A percentile compares a stretch with the other conserved stretches of the same genome.
These are phyloP conservation scores for Cactoblastis cactorum DNA, from an alignment of 2,888 invertebrate species.

Conservation along the genomic window DNA sequence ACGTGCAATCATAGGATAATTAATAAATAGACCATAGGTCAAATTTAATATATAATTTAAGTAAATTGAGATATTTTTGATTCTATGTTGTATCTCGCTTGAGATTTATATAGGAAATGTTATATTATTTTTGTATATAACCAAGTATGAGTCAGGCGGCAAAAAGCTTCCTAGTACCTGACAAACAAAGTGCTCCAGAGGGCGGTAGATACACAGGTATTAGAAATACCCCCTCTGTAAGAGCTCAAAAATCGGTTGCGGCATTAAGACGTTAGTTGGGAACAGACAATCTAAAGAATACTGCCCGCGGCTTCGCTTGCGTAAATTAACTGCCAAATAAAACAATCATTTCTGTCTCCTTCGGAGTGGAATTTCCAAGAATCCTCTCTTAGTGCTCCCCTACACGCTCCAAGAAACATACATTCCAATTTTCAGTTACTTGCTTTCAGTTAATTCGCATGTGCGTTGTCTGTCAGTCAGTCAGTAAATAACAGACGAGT, in stretches of 20 bases:
- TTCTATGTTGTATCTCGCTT: background rate
- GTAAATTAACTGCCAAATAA: too few species aligned
- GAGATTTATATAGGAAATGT: background rate
- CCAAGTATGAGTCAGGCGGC: constrained; percentile 65
- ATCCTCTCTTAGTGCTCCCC: too few species aligned
- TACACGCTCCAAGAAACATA: too few species aligned
- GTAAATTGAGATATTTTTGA: background rate
- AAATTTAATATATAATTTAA: background rate
- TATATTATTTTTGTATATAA: constrained; percentile 27
- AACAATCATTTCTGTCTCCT: too few species aligned
- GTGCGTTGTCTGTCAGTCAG: too few species aligned
- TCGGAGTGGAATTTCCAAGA: too few species aligned
- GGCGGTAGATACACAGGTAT: constrained; percentile 29
- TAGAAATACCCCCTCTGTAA: constrained; percentile 40
- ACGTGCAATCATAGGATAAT: constrained; percentile 68
- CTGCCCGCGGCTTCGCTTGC: too few species aligned
- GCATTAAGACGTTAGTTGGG: constrained; percentile 49
- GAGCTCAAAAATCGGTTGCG: constrained; percentile 48
- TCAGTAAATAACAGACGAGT: too few species aligned
- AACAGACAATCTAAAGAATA: constrained; percentile 46
- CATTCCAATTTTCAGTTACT: too few species aligned
- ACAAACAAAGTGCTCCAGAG: constrained; percentile 63
- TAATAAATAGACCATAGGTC: constrained; percentile 20
- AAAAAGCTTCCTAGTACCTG: constrained; percentile 78
- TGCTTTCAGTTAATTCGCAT: too few species aligned